Evolutionary conservation across 1,140 invertebrate genomes (phyloP).

Genomic region (Aleiodes sp.): DNA sequence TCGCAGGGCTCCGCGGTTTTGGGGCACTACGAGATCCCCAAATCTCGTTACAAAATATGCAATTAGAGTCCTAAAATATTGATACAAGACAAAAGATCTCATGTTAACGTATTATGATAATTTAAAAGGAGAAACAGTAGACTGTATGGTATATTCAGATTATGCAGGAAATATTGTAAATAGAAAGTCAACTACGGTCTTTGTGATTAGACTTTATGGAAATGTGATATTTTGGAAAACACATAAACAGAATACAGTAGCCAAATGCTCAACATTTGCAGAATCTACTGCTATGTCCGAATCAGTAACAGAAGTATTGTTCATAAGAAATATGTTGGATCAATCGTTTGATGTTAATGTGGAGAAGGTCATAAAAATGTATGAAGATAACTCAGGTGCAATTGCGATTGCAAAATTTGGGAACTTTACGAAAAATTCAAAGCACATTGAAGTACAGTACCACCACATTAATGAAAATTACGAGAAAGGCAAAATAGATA

Average conservation of each 20-base stretch:
- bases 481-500: constrained; percentile 6
- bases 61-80: constrained; percentile 29
- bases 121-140: constrained; percentile 19
- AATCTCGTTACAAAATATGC: too few relatives aligned
- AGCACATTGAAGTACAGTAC: constrained; percentile 29
- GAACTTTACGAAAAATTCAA: constrained; percentile 39
- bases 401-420: constrained; percentile 39
- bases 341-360: constrained; percentile 4
- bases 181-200: constrained; percentile 40
- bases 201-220: constrained; percentile 25
- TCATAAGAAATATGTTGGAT: background rate
- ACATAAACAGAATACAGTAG: constrained; percentile 22
- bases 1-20: too few relatives aligned
- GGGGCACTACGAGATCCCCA: too few relatives aligned
- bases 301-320: constrained; percentile 26
- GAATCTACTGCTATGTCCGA: constrained; percentile 36
- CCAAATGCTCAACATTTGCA: constrained; percentile 28
- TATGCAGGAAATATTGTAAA: constrained; percentile 38
- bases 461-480: constrained; percentile 25
- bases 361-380: constrained; percentile 14
- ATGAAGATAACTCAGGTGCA: constrained; percentile 39
- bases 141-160: constrained; percentile 40
- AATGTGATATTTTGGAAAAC: constrained; percentile 18
- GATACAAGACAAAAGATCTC: constrained; percentile 19
- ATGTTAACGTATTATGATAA: constrained; percentile 29